Base-by-base conservation (phyloP, 2,113 vertebrate species). In the Tupaia tana region DNA sequence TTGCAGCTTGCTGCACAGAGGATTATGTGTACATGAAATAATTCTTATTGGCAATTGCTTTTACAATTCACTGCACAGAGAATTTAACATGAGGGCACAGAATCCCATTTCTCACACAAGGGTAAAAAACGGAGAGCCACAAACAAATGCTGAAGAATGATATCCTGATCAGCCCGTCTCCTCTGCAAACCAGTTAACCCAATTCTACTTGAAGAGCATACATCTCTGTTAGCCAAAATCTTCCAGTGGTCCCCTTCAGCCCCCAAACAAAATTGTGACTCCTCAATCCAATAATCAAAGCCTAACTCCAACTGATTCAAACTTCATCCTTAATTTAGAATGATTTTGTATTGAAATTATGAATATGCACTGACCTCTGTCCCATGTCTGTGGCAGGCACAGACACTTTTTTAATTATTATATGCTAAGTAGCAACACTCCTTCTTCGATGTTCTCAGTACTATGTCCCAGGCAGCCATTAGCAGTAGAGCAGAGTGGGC, bases 31-130 rank as follows among this genome's bases (percentile, higher is more conserved):
- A 95, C 96, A 96, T 77, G 91, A 92, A 97, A 93, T 96, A 89
- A 97, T 95, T 97, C 94, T 94, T 96, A 95, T 83, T 96, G 97
- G 95, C 95, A 96, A 97, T 91, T 95, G 94, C 92, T 96, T 96
- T 96, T 93, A 96, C 91, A 95, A 94, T 93, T 95, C 92, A 83
- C 89, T 70, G 67, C 95, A 88, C 94, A 96, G 95, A 95, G 95
- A 93, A 96, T 95, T 67, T 83, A 94, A 73, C 78, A 69, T 7
- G 69, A 89, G 83, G 89, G 71, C 58, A 79, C 22, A 3, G 80
- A 82, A 84, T 91, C 43, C 91, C 86, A 93, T 54, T 92, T 84
- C 80, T 95, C 81, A 91, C 75, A 69, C 80, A 25, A 18, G 70
- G 81, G 71, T 91, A 75, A 92, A 92, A 95, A 96, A 75, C 89